Evolutionary conservation across 2,797 vertebrate species (phyloP), one percentile per base, ranked within the genome.

Genomic region (Bovichtus variegatus): DNA sequence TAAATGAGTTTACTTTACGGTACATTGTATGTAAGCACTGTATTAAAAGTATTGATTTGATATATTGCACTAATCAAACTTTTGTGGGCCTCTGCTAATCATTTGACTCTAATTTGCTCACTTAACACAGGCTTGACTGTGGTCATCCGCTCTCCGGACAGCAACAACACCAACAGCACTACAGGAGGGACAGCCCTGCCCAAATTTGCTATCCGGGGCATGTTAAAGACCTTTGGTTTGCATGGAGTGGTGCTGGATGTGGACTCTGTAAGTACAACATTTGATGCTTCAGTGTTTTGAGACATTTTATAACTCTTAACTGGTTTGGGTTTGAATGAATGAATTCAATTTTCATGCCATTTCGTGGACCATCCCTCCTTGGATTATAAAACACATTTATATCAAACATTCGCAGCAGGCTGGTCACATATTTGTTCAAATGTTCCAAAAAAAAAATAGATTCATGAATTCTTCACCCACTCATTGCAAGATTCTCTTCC

Each of bases 241-340:
- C 97, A 99, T 19, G 98, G 98, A 1, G 96, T 98, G 0, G 98
- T 99, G 44, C 94, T 99, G 74, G 98, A 99, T 87, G 98, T 99
- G 1, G 98, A 99, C 82, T 97, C 97, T 27, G 98, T 99, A 91
- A 96, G 97, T 87, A 51, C 43, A 59, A 16, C 44, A 38, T 40
- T 25, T 34, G 3, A 51, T 25, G 2, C 36, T 51, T 58, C 2
- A 47, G 3, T 25, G 6, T 18, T 43, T 76, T 72, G 21, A 21
- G 18, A 3, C 12, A 27, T 73, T 16, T n/a, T n/a, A n/a, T n/a
- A n/a, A n/a, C 40, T 43, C 15, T n/a, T 51, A 36, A 74, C 18
- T 27, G 47, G 13, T 64, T 53, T 58, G n/a, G 82, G 29, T 83
- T 3, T 71, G 38, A n/a, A 31, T 44, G 8, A 40, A 0, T 38